phyloP scores from a whole-genome alignment of 2,113 vertebrate genomes.

The Centropus unirufus region DNA sequence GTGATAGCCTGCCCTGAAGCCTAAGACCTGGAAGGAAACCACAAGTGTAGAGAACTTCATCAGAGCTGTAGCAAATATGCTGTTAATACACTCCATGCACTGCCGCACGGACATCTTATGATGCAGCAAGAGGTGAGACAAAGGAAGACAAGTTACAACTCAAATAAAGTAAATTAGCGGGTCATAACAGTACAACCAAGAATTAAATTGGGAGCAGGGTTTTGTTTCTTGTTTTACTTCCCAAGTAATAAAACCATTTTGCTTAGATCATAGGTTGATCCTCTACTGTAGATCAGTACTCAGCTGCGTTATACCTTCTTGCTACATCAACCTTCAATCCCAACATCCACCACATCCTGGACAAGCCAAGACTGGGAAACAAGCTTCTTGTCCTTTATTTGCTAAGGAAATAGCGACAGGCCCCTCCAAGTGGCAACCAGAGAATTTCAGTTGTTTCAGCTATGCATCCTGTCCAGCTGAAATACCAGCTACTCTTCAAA shows the following conservation, averaged over 20 bases:
- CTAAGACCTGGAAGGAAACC: not conserved
- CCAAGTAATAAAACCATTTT: not conserved
- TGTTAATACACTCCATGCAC: rapidly evolving
- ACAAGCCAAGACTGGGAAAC: not conserved
- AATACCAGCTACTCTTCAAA: not conserved
- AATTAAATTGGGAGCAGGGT: not conserved
- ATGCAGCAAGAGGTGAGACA: not conserved
- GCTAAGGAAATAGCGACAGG: not conserved
- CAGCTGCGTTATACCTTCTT: not conserved
- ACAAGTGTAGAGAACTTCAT: not conserved
- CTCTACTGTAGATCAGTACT: not conserved
- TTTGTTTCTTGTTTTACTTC: not conserved
- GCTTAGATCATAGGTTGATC: not conserved
- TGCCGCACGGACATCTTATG: rapidly evolving
- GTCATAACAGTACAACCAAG: not conserved
- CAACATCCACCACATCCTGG: not conserved
- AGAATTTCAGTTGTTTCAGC: not conserved
- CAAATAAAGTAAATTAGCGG: no score
- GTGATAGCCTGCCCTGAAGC: not conserved
- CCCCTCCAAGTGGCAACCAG: not conserved
- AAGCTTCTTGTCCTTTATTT: not conserved
- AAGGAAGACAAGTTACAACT: not conserved
- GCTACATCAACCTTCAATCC: not conserved
- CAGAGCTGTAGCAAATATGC: not conserved
- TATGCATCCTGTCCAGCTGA: not conserved